phyloP scores from a whole-genome alignment of 64 coral and sea anemone species.

The Stylophora pistillata region DNA sequence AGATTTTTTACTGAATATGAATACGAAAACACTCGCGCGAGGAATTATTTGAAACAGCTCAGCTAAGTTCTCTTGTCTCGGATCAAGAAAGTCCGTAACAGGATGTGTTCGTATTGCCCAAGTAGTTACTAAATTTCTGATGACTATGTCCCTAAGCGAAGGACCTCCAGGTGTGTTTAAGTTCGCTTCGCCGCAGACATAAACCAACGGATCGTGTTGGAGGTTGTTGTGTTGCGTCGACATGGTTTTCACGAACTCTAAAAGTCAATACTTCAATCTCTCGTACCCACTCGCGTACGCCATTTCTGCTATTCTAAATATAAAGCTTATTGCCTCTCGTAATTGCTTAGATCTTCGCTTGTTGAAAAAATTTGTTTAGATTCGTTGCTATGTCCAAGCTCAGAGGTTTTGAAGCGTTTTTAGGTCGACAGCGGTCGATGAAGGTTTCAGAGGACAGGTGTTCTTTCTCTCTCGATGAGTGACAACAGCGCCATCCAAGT shows the following conservation, averaged over 20 bases:
- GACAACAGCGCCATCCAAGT: background rate
- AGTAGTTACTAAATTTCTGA: slow-evolving; percentile 58
- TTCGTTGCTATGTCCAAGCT: background rate
- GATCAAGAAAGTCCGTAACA: slow-evolving; percentile 42
- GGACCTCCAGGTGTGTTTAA: slow-evolving; percentile 21
- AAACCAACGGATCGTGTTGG: slow-evolving; percentile 38
- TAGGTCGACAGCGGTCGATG: background rate
- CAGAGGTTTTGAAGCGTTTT: background rate
- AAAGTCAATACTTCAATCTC: background rate
- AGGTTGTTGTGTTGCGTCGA: background rate
- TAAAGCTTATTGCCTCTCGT: background rate
- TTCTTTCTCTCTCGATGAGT: background rate
- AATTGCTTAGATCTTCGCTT: background rate
- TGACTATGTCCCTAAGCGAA: slow-evolving; percentile 60
- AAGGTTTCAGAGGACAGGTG: background rate
- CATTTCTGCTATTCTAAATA: no score
- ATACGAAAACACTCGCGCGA: slow-evolving; percentile 77
- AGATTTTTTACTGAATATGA: slow-evolving; percentile 92
- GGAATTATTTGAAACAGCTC: slow-evolving; percentile 78
- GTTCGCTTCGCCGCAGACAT: slow-evolving; percentile 73
- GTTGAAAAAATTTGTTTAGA: background rate
- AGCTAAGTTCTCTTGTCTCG: slow-evolving; percentile 42
- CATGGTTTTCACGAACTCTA: background rate
- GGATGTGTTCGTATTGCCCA: slow-evolving; percentile 86
- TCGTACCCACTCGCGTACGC: no score